Evolutionary conservation across 2,113 vertebrate genomes (phyloP).

Genomic region (Merops nubicus): DNA sequence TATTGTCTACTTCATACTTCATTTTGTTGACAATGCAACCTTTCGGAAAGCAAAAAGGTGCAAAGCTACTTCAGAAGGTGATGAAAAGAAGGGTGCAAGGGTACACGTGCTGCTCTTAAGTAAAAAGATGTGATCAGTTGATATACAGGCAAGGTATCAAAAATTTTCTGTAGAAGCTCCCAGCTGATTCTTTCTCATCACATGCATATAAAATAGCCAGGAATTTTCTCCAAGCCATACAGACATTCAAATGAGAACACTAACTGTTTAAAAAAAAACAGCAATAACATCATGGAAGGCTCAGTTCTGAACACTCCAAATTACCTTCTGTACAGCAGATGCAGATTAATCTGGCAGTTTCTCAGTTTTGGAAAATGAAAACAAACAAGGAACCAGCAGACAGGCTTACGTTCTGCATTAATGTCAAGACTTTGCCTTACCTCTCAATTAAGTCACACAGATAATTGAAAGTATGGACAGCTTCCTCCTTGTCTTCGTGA

Average conservation of each 20-base stretch:
- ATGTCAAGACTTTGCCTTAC: conserved; percentile 60
- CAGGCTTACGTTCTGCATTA: background rate
- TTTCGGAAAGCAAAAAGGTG: background rate
- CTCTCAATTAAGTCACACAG: conserved; percentile 97
- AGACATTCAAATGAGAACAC: background rate
- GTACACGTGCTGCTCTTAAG: background rate
- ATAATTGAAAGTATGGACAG: conserved; percentile 94
- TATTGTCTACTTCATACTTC: background rate
- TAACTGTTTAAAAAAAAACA: background rate
- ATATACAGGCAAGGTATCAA: background rate
- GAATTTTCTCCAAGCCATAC: background rate
- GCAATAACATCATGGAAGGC: background rate
- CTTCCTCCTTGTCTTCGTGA: conserved; percentile 98
- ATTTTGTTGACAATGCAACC: background rate
- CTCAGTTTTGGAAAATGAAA: background rate
- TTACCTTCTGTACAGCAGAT: background rate
- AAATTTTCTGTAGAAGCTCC: background rate
- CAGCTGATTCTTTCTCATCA: background rate
- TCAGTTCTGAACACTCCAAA: background rate
- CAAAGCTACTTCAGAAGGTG: background rate
- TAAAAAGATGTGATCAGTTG: background rate
- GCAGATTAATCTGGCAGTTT: background rate
- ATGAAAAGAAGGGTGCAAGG: background rate
- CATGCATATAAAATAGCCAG: background rate
- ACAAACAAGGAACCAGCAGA: background rate